Evolutionary conservation across 2,888 invertebrate genomes (phyloP).

Genomic region (Nemurella pictetii): DNA sequence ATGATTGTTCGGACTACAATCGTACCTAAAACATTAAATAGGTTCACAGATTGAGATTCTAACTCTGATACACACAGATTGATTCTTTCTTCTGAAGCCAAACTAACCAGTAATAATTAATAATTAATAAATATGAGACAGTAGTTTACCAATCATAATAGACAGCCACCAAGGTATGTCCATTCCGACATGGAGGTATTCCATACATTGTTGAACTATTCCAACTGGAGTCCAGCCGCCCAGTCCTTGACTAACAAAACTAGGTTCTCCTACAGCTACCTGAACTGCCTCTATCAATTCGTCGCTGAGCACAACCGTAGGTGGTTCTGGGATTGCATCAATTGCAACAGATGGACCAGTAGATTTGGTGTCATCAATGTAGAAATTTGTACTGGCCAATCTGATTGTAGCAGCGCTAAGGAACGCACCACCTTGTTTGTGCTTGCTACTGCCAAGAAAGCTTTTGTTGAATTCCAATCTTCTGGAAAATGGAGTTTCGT

Average conservation of each 20-base stretch:
- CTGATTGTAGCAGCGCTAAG: background rate
- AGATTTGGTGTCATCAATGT: background rate
- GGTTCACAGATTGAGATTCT: too few relatives aligned
- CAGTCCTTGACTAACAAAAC: constrained; percentile 79
- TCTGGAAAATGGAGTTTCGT: background rate
- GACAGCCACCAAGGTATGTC: constrained; percentile 94
- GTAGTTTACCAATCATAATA: constrained; percentile 74
- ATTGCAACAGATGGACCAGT: background rate
- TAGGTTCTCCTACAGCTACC: constrained; percentile 64
- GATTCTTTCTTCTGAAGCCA: too few relatives aligned
- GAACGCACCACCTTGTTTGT: background rate
- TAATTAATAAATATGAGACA: too few relatives aligned
- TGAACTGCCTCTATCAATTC: constrained; percentile 20
- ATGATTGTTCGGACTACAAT: constrained; percentile 71
- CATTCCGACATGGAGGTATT: constrained; percentile 76
- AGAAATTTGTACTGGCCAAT: constrained; percentile 28
- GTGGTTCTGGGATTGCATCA: constrained; percentile 38
- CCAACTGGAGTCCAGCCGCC: constrained; percentile 85
- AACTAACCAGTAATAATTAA: too few relatives aligned
- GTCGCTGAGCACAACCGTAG: constrained; percentile 12
- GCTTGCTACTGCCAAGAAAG: background rate
- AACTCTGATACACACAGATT: too few relatives aligned
- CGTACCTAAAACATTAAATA: constrained; percentile 62
- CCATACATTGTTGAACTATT: constrained; percentile 76
- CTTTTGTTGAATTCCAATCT: background rate